Evolutionary conservation across 2,113 vertebrate genomes (phyloP).

Genomic region (Crotalus helleri): DNA sequence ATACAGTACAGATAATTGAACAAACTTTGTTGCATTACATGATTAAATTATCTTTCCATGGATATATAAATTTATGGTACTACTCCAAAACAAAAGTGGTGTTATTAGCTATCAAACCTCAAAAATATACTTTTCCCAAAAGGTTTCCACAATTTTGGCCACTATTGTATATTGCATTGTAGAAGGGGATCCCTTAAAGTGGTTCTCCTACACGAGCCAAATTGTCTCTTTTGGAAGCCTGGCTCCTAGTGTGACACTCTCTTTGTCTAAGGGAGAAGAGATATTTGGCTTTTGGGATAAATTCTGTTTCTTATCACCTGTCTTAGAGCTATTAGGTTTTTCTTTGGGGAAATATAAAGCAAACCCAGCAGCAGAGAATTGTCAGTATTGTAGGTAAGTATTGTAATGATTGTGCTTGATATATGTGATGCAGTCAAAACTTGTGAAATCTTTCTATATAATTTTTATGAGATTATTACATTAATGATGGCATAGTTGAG

Average conservation of each 20-base stretch:
- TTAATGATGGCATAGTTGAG: neutral
- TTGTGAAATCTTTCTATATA: neutral
- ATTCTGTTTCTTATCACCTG: neutral
- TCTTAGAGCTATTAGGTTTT: neutral
- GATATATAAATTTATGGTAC: too few species aligned
- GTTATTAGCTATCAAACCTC: too few species aligned
- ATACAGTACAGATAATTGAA: too few species aligned
- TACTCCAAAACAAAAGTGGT: too few species aligned
- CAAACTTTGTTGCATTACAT: too few species aligned
- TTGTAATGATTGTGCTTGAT: neutral
- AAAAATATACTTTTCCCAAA: too few species aligned
- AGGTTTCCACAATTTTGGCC: too few species aligned
- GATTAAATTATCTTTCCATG: too few species aligned
- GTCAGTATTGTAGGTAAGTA: neutral
- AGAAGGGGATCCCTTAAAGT: neutral
- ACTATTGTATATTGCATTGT: neutral
- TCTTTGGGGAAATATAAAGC: neutral
- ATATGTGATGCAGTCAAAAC: neutral
- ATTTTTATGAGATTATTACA: slow-evolving; percentile 14
- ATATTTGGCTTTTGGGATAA: neutral
- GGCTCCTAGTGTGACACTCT: neutral
- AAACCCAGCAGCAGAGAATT: neutral
- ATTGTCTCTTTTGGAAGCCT: neutral
- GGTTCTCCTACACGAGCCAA: neutral
- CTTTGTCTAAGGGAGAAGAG: neutral